Evolutionary conservation across 2,888 invertebrate genomes (phyloP).

Genomic region (Cepaea hortensis): DNA sequence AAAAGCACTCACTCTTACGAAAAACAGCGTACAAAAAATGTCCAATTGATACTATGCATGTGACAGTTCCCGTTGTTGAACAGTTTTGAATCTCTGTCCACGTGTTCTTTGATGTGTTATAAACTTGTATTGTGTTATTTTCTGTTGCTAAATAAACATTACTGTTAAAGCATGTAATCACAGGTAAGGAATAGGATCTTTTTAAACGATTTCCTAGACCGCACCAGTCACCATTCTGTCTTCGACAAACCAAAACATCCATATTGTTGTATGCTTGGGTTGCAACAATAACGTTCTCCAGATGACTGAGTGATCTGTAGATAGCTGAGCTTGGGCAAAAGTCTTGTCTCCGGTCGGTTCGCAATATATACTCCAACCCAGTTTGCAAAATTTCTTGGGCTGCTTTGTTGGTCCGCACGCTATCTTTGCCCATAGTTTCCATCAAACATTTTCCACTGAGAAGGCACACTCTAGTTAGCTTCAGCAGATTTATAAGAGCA

Average conservation of each 20-base stretch:
- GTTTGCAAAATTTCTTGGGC: neutral
- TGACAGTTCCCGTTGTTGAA: neutral
- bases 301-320: neutral
- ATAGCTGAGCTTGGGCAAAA: neutral
- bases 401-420: neutral
- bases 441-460: slow-evolving; percentile 5
- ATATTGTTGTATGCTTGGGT: neutral
- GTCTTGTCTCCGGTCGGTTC: neutral
- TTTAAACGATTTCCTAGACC: neutral
- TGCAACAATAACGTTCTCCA: slow-evolving; percentile 1
- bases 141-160: neutral
- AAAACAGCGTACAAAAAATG: neutral
- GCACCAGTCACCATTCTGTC: neutral
- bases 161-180: neutral
- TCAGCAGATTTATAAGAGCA: neutral
- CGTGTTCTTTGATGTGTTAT: no score
- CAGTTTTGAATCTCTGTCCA: no score
- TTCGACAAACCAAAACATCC: neutral
- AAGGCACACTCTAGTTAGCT: neutral
- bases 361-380: neutral
- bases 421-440: neutral
- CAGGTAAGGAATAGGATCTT: neutral
- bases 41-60: neutral
- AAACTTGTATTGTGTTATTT: neutral
- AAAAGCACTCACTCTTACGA: neutral